A percentile compares a stretch with the other conserved stretches of the same genome.
These are phyloP conservation scores for Stichopus chloronotus DNA, from an alignment of 35 echinoderm and acorn worm genomes.

Conservation along the genomic window DNA sequence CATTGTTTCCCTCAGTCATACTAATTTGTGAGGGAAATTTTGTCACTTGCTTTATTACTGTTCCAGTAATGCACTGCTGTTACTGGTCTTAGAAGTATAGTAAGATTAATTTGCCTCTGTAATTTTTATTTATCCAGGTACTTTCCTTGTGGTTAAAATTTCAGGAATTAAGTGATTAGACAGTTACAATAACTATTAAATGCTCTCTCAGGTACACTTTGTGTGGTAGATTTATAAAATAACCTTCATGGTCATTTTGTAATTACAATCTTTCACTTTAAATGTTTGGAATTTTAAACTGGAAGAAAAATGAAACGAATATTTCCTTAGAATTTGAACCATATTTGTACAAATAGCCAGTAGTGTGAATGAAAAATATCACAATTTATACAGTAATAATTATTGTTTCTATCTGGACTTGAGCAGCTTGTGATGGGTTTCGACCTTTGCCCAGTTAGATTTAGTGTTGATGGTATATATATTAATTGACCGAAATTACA, in stretches of 20 bases:
- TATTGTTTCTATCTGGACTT: not conserved
- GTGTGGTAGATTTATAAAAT: not conserved
- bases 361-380: not conserved
- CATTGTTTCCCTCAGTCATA: not conserved
- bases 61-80: not conserved
- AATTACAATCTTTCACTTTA: not conserved
- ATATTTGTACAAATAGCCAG: not conserved
- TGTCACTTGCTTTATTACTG: not conserved
- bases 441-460: not conserved
- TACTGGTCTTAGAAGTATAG: not conserved
- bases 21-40: constrained; percentile 16
- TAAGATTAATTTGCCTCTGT: constrained; percentile 15
- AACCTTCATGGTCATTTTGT: not conserved
- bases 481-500: not conserved
- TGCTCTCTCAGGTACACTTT: not conserved
- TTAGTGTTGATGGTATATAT: not conserved
- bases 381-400: not conserved
- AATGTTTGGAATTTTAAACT: not conserved
- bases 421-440: not conserved
- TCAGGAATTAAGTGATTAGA: not conserved
- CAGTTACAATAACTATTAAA: not conserved
- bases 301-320: not conserved
- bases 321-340: not conserved
- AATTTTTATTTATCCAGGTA: not conserved
- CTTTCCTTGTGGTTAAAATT: not conserved